Percentiles rank a stretch among this genome's conserved stretches.
Conservation (phyloP, 2,888 invertebrate genomes). For the Eurytoma californica region DNA sequence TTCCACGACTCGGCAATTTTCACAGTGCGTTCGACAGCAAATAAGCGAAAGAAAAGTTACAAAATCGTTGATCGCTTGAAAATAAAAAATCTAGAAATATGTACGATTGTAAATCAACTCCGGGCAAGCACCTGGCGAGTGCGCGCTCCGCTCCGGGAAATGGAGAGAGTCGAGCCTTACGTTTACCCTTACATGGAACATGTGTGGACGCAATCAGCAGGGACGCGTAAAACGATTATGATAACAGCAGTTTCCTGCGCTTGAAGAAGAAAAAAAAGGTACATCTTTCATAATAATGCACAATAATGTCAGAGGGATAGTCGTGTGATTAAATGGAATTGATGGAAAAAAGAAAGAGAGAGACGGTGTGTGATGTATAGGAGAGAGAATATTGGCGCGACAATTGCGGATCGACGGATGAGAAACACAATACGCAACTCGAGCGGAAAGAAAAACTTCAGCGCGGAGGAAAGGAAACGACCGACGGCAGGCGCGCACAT, state of each 20-base stretch:
- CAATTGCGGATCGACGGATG: not conserved
- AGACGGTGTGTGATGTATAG: not conserved
- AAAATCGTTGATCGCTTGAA: no score
- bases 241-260: slow-evolving; percentile 40
- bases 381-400: slow-evolving; percentile 7
- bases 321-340: slow-evolving; percentile 13
- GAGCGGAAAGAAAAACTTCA: not conserved
- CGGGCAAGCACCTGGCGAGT: not conserved
- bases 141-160: slow-evolving; percentile 19
- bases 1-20: no score
- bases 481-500: no score
- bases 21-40: no score
- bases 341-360: not conserved
- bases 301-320: slow-evolving; percentile 14
- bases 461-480: no score
- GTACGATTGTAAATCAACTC: slow-evolving; percentile 31
- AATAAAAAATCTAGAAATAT: no score
- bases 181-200: slow-evolving; percentile 38
- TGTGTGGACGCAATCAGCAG: slow-evolving; percentile 44
- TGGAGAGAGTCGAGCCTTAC: slow-evolving; percentile 27
- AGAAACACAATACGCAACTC: not conserved
- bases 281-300: slow-evolving; percentile 47
- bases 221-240: slow-evolving; percentile 42
- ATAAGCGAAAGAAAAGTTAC: no score
- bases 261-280: slow-evolving; percentile 49